These are phyloP conservation scores for Cygnus atratus DNA, from an alignment of 2,113 vertebrate species.

Conservation along the genomic window DNA sequence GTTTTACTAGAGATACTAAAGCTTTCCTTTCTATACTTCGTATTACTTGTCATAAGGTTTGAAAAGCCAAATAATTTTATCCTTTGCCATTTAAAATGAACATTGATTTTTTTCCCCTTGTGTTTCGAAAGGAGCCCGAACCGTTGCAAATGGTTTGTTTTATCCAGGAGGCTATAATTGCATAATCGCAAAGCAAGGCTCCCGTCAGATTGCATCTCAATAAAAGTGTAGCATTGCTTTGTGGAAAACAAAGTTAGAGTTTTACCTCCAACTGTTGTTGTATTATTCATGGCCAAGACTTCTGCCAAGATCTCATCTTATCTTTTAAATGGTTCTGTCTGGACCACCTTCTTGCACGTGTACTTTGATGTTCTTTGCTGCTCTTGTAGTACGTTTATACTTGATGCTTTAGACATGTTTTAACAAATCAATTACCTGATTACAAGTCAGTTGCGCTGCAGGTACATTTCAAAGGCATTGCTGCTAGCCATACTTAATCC, in stretches of 20 bases:
- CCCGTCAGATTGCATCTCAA: neutral
- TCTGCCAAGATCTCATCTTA: neutral
- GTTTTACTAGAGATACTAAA: neutral
- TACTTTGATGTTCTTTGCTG: conserved; percentile 25
- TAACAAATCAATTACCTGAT: conserved; percentile 20
- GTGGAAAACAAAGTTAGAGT: neutral
- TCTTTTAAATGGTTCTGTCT: neutral
- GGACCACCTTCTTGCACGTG: neutral
- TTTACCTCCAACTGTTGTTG: conserved; percentile 19
- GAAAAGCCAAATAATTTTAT: neutral
- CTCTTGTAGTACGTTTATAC: neutral
- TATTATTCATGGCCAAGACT: neutral
- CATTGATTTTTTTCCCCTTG: neutral
- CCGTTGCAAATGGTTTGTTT: neutral
- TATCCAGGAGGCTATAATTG: neutral
- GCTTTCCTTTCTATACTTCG: neutral
- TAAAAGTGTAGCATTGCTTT: neutral
- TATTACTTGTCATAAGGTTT: neutral
- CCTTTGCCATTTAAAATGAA: neutral
- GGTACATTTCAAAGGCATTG: conserved; percentile 13
- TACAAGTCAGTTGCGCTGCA: conserved; percentile 10
- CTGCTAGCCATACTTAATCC: conserved; percentile 22
- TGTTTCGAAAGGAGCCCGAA: conserved; percentile 1
- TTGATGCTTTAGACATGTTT: conserved; percentile 19
- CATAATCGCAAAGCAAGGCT: neutral